Conservation (phyloP, 2,113 vertebrate genomes). For the Megaceryle maxima region DNA sequence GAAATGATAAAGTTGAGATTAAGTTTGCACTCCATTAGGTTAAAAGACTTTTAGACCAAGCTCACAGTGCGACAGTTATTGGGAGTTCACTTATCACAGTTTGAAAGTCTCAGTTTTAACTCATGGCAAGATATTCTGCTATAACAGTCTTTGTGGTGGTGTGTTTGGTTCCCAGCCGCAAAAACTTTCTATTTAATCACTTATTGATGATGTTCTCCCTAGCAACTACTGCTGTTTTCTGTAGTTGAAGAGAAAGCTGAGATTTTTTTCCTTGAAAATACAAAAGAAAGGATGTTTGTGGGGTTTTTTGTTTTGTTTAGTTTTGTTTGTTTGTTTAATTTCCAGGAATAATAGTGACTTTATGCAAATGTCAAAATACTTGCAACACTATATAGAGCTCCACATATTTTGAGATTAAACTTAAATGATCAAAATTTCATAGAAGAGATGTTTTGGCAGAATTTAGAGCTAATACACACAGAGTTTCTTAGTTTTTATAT, state of each 20-base stretch:
- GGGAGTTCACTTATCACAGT: conserved; percentile 18
- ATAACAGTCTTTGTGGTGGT: neutral
- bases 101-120: neutral
- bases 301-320: neutral
- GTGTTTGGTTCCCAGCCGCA: neutral
- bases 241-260: neutral
- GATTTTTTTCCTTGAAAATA: neutral
- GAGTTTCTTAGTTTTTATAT: neutral
- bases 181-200: neutral
- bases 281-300: neutral
- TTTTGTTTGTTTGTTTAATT: neutral
- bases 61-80: neutral
- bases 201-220: neutral
- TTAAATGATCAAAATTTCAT: neutral
- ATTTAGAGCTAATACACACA: neutral
- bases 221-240: neutral
- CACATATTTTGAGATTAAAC: neutral
- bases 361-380: neutral
- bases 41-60: neutral
- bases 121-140: neutral
- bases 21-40: neutral
- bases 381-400: neutral
- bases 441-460: neutral
- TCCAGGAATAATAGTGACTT: neutral
- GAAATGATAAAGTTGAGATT: neutral